Conservation (phyloP, 2,797 vertebrate genomes). For the Gallinago stenura region DNA sequence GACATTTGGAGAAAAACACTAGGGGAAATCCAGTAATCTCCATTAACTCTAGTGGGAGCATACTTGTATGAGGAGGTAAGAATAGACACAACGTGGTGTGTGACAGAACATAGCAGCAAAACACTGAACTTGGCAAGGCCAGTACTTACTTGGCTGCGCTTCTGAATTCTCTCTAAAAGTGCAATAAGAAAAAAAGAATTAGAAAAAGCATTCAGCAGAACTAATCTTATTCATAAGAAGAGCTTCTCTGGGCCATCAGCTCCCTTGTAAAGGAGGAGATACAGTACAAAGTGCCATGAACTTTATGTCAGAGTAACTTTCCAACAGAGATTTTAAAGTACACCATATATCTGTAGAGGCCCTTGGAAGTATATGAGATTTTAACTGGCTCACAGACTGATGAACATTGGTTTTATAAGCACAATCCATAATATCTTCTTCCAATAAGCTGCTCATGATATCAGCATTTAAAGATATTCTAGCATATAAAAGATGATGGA, state of each 20-base stretch:
- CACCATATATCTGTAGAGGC: not conserved
- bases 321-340: not conserved
- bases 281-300: not conserved
- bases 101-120: not conserved
- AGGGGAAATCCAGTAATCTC: not conserved
- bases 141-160: constrained; percentile 55
- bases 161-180: constrained; percentile 39
- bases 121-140: not conserved
- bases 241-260: not conserved
- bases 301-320: not conserved
- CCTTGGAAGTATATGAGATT: not conserved
- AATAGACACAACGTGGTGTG: not conserved
- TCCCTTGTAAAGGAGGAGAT: not conserved
- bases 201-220: constrained; percentile 5
- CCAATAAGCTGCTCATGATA: not conserved
- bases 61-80: not conserved
- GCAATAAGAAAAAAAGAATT: constrained; percentile 40
- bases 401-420: not conserved
- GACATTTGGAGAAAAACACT: not conserved
- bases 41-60: not conserved
- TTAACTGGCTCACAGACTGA: not conserved
- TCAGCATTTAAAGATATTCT: not conserved
- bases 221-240: not conserved
- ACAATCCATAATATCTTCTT: not conserved
- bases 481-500: not conserved